phyloP scores from a whole-genome alignment of 1,140 invertebrate genomes.

The Ostrea denselamellosa region DNA sequence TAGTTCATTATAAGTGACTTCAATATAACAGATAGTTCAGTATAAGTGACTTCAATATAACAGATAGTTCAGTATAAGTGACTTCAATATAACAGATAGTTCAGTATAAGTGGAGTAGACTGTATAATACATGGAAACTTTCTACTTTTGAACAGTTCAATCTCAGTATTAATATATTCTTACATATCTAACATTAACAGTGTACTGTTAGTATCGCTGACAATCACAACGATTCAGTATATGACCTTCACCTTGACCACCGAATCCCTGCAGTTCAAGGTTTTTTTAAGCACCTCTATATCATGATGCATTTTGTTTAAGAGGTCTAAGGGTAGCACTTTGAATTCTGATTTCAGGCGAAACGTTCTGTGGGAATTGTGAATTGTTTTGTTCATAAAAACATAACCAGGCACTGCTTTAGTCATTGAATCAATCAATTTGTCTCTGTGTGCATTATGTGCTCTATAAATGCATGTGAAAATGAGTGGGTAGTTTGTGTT shows the following conservation, averaged over 20 bases:
- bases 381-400: neutral
- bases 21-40: too few species aligned
- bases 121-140: neutral
- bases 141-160: neutral
- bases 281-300: neutral
- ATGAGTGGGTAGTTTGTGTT: too few species aligned
- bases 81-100: too few species aligned
- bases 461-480: too few species aligned
- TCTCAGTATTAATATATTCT: constrained; percentile 1
- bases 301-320: neutral
- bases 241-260: neutral
- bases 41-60: too few species aligned
- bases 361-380: neutral
- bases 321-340: neutral
- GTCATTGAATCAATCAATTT: too few species aligned
- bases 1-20: too few species aligned
- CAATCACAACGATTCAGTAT: neutral
- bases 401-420: too few species aligned
- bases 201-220: neutral
- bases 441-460: too few species aligned
- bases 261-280: neutral
- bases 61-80: too few species aligned
- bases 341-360: neutral
- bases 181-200: neutral
- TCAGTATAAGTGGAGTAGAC: too few species aligned